Conservation (phyloP, 1,140 invertebrate genomes). For the Philotrypesis tridentata region DNA sequence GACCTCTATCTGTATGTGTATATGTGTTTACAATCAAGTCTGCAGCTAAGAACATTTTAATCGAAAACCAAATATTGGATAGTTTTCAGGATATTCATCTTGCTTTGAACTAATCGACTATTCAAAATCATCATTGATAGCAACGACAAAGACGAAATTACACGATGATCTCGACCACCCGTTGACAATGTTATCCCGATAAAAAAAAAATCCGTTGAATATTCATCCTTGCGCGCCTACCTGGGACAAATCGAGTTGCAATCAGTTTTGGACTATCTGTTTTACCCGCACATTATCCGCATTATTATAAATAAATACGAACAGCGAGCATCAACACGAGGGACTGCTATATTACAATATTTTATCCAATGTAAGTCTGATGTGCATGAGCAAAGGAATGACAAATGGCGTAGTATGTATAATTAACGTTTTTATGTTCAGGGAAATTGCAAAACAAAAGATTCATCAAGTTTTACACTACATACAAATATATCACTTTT, state of each 20-base stretch:
- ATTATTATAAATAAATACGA: constrained; percentile 6
- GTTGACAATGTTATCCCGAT: constrained; percentile 4
- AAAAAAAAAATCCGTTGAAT: constrained; percentile 19
- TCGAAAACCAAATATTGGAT: neutral
- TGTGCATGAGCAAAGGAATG: constrained; percentile 37
- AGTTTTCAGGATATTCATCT: neutral
- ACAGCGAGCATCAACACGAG: constrained; percentile 30
- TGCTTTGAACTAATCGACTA: neutral
- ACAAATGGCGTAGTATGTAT: constrained; percentile 40
- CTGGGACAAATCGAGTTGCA: constrained; percentile 38
- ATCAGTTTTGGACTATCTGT: constrained; percentile 32
- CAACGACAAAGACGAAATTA: constrained; percentile 20
- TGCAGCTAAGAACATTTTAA: neutral
- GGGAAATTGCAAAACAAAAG: constrained; percentile 13
- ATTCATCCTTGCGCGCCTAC: constrained; percentile 25
- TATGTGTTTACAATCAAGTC: neutral
- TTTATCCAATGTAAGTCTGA: constrained; percentile 45
- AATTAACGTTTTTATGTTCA: constrained; percentile 20
- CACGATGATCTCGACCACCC: neutral
- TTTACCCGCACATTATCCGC: constrained; percentile 13
- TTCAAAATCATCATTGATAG: constrained; percentile 3
- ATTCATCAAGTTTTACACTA: neutral
- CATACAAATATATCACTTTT: constrained; percentile 8
- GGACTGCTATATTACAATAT: constrained; percentile 20
- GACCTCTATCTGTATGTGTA: neutral